Evolutionary conservation across 2,888 invertebrate genomes (phyloP).

Genomic region (Lordiphosa andalusiaca): DNA sequence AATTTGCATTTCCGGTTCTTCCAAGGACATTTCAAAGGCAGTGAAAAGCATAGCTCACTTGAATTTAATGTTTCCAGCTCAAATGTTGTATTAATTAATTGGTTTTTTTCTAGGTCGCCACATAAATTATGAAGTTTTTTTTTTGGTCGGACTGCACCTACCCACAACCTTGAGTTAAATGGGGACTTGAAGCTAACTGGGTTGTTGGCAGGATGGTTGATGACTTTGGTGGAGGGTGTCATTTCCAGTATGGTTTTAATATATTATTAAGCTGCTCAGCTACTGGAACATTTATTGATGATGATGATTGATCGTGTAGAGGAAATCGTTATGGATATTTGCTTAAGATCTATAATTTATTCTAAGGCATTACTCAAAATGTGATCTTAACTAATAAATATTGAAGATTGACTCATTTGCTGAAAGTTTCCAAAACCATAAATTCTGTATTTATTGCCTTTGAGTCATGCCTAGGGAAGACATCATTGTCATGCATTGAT

Average conservation of each 20-base stretch:
- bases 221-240: slow-evolving; percentile 2
- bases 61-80: slow-evolving; percentile 23
- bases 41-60: slow-evolving; percentile 41
- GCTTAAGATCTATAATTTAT: background rate
- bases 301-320: slow-evolving; percentile 16
- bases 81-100: slow-evolving; percentile 65
- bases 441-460: slow-evolving; percentile 6
- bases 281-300: slow-evolving; percentile 32
- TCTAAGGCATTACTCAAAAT: background rate
- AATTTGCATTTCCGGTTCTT: slow-evolving; percentile 56
- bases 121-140: slow-evolving; percentile 47
- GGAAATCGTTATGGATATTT: slow-evolving; percentile 2
- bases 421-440: slow-evolving; percentile 19
- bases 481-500: slow-evolving; percentile 12
- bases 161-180: slow-evolving; percentile 22
- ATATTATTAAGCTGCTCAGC: slow-evolving; percentile 30
- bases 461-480: slow-evolving; percentile 36
- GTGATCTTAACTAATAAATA: background rate
- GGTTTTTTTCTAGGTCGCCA: slow-evolving; percentile 40
- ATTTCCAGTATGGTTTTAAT: slow-evolving; percentile 25
- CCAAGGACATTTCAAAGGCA: slow-evolving; percentile 67
- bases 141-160: slow-evolving; percentile 25
- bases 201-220: background rate
- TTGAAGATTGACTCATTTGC: slow-evolving; percentile 10
- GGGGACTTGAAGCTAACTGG: slow-evolving; percentile 26